These are phyloP conservation scores for Rana temporaria DNA, from an alignment of 2,113 vertebrate genomes.

Conservation along the genomic window DNA sequence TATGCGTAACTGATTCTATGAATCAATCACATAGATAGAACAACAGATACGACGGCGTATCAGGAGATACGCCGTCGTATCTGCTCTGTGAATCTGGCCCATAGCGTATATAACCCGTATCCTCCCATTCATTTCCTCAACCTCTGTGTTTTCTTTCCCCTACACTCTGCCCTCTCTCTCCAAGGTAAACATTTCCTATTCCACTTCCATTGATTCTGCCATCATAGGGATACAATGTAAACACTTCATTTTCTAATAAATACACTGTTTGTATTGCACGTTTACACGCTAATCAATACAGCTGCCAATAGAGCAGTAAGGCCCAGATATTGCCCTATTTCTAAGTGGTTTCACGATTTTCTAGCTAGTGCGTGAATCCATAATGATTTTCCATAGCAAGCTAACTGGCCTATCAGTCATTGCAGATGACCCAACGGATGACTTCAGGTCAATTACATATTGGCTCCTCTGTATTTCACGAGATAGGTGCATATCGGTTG, in stretches of 20 bases:
- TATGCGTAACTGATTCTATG: too few species aligned
- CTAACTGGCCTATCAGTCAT: slow-evolving; percentile 7
- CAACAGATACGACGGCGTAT: too few species aligned
- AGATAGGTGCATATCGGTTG: too few species aligned
- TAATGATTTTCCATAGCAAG: slow-evolving; percentile 23
- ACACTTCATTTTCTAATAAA: slow-evolving; percentile 40
- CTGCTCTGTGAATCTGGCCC: too few species aligned
- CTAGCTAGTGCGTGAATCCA: slow-evolving; percentile 4
- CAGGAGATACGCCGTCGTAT: too few species aligned
- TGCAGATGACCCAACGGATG: slow-evolving; percentile 8
- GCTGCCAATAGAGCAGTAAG: slow-evolving; percentile 17
- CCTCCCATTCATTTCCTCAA: too few species aligned
- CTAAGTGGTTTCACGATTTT: slow-evolving; percentile 6
- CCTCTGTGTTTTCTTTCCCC: too few species aligned
- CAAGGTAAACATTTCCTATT: background rate
- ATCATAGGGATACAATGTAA: background rate
- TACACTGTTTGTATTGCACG: slow-evolving; percentile 9
- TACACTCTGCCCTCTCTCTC: background rate
- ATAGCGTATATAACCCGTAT: too few species aligned
- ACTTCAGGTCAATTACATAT: slow-evolving; percentile 18
- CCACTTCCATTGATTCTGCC: slow-evolving; percentile 2
- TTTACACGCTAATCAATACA: slow-evolving; percentile 40
- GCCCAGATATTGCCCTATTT: background rate
- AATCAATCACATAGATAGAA: too few species aligned
- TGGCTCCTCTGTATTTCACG: background rate